A percentile compares a stretch with the other conserved stretches of the same genome.
phyloP scores from a whole-genome alignment of 2,797 vertebrate genomes.

The Paratrypauchen microcephalus region DNA sequence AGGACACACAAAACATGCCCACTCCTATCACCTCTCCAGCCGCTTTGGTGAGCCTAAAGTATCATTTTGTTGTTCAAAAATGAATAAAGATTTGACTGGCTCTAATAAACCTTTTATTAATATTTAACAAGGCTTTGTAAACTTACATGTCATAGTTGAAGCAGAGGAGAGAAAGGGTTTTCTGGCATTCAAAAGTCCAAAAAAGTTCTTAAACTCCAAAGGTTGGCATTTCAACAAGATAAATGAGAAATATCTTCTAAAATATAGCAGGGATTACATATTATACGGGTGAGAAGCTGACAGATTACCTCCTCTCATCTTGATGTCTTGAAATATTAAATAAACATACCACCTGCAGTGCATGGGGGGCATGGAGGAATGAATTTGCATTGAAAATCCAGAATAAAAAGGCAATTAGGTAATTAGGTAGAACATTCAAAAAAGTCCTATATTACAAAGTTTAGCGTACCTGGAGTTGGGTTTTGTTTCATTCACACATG shows the following conservation, averaged over 20 bases:
- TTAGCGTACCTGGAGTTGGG: too few species aligned
- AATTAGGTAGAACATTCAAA: background rate
- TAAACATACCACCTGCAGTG: slow-evolving; percentile 43
- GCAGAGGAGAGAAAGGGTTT: slow-evolving; percentile 13
- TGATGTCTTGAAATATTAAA: slow-evolving; percentile 39
- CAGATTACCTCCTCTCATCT: slow-evolving; percentile 32
- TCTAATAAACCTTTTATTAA: slow-evolving; percentile 38
- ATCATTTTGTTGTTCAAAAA: slow-evolving; percentile 39
- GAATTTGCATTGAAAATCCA: slow-evolving; percentile 13
- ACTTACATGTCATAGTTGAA: slow-evolving; percentile 37
- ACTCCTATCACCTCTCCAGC: slow-evolving; percentile 9
- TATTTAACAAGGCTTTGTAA: slow-evolving; percentile 55
- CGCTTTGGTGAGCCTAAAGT: slow-evolving; percentile 26
- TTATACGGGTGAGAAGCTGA: slow-evolving; percentile 27
- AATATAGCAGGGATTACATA: slow-evolving; percentile 19
- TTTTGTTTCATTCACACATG: too few species aligned
- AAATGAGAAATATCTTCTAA: background rate
- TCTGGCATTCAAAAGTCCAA: background rate
- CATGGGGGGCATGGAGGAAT: slow-evolving; percentile 6
- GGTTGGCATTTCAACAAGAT: slow-evolving; percentile 4
- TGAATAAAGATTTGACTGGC: slow-evolving; percentile 44
- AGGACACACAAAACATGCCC: slow-evolving; percentile 29
- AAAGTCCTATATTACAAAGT: too few species aligned
- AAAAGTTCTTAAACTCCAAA: slow-evolving; percentile 15
- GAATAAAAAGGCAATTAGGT: background rate